phyloP scores from a whole-genome alignment of 2,888 invertebrate genomes.

The Furcula furcula region DNA sequence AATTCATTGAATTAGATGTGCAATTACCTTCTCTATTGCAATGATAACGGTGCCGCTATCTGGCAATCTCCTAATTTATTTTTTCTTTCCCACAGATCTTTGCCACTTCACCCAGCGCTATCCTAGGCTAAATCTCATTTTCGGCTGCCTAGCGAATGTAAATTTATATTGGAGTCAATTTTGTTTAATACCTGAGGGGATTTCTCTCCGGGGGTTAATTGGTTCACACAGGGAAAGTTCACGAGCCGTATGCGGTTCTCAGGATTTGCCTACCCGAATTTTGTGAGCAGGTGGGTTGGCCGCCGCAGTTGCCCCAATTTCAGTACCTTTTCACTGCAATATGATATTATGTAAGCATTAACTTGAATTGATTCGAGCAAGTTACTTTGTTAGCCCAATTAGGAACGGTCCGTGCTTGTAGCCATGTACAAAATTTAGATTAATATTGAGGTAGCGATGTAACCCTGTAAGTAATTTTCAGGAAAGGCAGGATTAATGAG shows the following conservation, averaged over 20 bases:
- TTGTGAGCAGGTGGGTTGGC: conserved; percentile 39
- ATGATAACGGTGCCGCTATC: no score
- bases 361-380: conserved; percentile 34
- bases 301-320: conserved; percentile 32
- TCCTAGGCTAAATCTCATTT: conserved; percentile 44
- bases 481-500: no score
- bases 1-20: no score
- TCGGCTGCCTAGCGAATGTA: conserved; percentile 40
- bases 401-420: conserved; percentile 5
- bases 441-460: no score
- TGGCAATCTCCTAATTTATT: conserved; percentile 18
- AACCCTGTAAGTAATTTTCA: no score
- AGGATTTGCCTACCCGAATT: conserved; percentile 51
- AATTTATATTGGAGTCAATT: conserved; percentile 68
- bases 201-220: conserved; percentile 56
- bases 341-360: conserved; percentile 39
- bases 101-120: conserved; percentile 14
- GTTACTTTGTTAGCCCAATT: conserved; percentile 26
- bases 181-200: conserved; percentile 52
- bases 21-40: no score
- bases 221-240: conserved; percentile 54
- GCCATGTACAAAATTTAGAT: no score
- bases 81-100: conserved; percentile 13
- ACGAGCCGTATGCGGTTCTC: conserved; percentile 62
- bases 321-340: conserved; percentile 36